phyloP scores from a whole-genome alignment of 1,140 invertebrate species.

The Drosophila micromelanica region DNA sequence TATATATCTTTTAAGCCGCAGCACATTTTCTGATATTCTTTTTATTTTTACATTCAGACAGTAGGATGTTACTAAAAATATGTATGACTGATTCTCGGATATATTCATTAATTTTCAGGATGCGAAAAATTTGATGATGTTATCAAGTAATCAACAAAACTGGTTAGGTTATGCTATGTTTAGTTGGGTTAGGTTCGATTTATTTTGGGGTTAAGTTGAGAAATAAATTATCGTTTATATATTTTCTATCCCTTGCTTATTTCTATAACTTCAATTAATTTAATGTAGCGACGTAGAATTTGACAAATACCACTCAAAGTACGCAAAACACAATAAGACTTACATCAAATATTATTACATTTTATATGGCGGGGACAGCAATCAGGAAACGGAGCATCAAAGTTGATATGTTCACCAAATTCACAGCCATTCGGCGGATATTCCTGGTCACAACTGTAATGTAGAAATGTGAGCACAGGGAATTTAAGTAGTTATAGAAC shows the following conservation, averaged over 20 bases:
- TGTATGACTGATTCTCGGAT: too few relatives aligned
- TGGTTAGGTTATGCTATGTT: background rate
- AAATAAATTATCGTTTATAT: too few relatives aligned
- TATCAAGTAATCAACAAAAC: background rate
- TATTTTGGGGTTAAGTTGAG: background rate
- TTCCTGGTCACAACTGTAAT: conserved; percentile 8
- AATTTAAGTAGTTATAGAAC: conserved; percentile 6
- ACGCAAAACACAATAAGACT: background rate
- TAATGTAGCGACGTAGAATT: background rate
- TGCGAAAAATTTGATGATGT: too few relatives aligned
- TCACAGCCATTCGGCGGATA: conserved; percentile 30
- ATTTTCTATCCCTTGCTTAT: too few relatives aligned
- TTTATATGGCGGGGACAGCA: conserved; percentile 38
- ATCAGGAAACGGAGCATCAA: conserved; percentile 16
- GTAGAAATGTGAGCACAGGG: too few relatives aligned
- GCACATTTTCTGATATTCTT: too few relatives aligned
- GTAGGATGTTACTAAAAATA: too few relatives aligned
- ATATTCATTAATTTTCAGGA: too few relatives aligned
- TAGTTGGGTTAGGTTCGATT: background rate
- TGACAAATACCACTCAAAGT: background rate
- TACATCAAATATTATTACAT: conserved; percentile 38
- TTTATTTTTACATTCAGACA: too few relatives aligned
- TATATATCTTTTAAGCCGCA: too few relatives aligned
- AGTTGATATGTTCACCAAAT: conserved; percentile 12
- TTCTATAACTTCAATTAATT: background rate